A percentile compares a stretch with the other conserved stretches of the same genome.
Conservation (phyloP, 2,113 vertebrate genomes). For the Bufo gargarizans region DNA sequence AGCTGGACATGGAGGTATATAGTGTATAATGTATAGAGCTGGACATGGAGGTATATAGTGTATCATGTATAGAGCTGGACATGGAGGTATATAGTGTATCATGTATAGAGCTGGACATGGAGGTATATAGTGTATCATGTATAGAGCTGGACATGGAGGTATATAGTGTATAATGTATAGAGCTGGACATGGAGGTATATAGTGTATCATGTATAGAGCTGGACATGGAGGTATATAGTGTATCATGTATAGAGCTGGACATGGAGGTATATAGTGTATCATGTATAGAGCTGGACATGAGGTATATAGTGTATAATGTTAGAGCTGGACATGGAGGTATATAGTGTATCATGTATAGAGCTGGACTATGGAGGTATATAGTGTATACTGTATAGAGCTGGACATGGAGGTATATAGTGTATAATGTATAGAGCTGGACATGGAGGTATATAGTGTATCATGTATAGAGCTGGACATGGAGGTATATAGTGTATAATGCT, state of each 20-base stretch:
- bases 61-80: too few relatives aligned
- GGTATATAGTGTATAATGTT: too few relatives aligned
- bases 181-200: not conserved
- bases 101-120: not conserved
- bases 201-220: not conserved
- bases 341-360: not conserved
- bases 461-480: not conserved
- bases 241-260: not conserved
- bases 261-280: not conserved
- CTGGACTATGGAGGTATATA: too few relatives aligned
- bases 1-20: not conserved
- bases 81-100: too few relatives aligned
- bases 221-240: too few relatives aligned
- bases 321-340: not conserved
- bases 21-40: too few relatives aligned
- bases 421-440: too few relatives aligned
- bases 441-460: too few relatives aligned
- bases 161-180: too few relatives aligned
- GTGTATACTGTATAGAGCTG: too few relatives aligned
- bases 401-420: not conserved
- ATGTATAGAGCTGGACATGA: too few relatives aligned
- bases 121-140: not conserved
- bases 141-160: not conserved
- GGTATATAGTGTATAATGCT: not conserved
- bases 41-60: not conserved